Percentiles rank a stretch among this genome's conserved stretches.
These are phyloP conservation scores for Drosophila jambulina DNA, from an alignment of 1,140 invertebrate species.

Conservation along the genomic window DNA sequence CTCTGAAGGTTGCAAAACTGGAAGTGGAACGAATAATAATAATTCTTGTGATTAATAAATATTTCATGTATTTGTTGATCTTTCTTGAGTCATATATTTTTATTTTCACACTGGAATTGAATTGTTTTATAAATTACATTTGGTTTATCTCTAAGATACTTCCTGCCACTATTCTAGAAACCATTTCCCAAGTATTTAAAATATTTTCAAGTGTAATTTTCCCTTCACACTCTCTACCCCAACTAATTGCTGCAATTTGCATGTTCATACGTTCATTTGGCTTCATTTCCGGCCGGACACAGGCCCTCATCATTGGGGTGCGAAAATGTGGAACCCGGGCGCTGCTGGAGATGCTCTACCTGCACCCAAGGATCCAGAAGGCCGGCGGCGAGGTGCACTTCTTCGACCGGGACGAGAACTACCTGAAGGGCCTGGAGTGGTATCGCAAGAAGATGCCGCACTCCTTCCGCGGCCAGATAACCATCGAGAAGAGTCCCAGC, in stretches of 20 bases:
- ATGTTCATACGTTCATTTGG: slow-evolving; percentile 46
- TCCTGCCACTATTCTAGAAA: neutral
- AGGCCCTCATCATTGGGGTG: slow-evolving; percentile 97
- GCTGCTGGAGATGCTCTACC: slow-evolving; percentile 96
- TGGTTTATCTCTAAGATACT: neutral
- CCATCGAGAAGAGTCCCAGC: slow-evolving; percentile 98
- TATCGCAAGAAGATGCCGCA: slow-evolving; percentile 97
- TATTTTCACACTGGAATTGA: neutral
- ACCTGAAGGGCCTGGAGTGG: slow-evolving; percentile 95
- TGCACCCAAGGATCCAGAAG: slow-evolving; percentile 96
- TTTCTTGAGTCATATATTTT: neutral
- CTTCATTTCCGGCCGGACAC: slow-evolving; percentile 32
- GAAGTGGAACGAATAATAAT: no score
- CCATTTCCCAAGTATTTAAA: neutral
- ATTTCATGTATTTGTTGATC: neutral
- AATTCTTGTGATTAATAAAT: neutral
- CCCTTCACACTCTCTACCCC: neutral
- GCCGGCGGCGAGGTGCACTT: slow-evolving; percentile 97
- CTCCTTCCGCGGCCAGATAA: slow-evolving; percentile 95
- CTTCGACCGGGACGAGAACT: slow-evolving; percentile 97
- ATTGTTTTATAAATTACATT: neutral
- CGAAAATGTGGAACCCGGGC: slow-evolving; percentile 97
- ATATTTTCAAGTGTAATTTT: neutral
- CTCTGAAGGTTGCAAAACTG: neutral
- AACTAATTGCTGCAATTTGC: slow-evolving; percentile 68